Conservation (phyloP, 2,888 invertebrate species). For the Tyria jacobaeae region DNA sequence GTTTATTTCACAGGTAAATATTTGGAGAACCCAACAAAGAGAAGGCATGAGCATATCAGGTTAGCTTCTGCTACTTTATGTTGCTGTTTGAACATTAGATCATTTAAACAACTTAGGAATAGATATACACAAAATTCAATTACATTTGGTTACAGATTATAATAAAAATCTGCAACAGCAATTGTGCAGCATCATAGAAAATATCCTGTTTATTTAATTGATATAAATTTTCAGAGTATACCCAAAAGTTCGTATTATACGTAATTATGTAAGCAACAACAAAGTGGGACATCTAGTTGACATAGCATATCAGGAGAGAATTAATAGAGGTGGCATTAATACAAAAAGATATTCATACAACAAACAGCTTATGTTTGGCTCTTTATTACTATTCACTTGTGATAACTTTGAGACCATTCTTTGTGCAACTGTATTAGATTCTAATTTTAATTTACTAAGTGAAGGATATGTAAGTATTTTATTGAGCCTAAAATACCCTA, state of each 20-base stretch:
- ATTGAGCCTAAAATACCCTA: too few species aligned
- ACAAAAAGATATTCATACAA: constrained; percentile 60
- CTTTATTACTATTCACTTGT: constrained; percentile 90
- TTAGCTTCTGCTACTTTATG: constrained; percentile 34
- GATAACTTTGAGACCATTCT: constrained; percentile 89
- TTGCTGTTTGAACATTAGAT: not conserved
- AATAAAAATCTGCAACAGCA: not conserved
- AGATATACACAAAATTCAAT: not conserved
- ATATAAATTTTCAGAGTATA: constrained; percentile 67
- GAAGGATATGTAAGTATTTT: constrained; percentile 85
- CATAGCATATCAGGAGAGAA: constrained; percentile 69
- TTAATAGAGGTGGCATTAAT: constrained; percentile 50
- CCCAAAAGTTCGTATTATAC: constrained; percentile 77
- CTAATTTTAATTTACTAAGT: constrained; percentile 70
- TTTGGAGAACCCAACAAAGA: constrained; percentile 76
- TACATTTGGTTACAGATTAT: not conserved
- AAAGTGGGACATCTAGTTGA: constrained; percentile 78
- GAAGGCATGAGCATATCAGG: constrained; percentile 80
- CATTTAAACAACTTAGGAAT: not conserved
- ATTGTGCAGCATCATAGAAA: not conserved
- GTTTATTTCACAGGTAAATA: constrained; percentile 71
- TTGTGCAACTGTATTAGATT: constrained; percentile 89
- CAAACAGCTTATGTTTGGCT: constrained; percentile 90
- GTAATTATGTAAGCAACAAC: constrained; percentile 72
- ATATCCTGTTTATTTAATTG: not conserved